Percentiles rank a stretch among this genome's conserved stretches.
Evolutionary conservation across 2,888 invertebrate species (phyloP).

Genomic region (Rhopalosiphum nymphaeae): DNA sequence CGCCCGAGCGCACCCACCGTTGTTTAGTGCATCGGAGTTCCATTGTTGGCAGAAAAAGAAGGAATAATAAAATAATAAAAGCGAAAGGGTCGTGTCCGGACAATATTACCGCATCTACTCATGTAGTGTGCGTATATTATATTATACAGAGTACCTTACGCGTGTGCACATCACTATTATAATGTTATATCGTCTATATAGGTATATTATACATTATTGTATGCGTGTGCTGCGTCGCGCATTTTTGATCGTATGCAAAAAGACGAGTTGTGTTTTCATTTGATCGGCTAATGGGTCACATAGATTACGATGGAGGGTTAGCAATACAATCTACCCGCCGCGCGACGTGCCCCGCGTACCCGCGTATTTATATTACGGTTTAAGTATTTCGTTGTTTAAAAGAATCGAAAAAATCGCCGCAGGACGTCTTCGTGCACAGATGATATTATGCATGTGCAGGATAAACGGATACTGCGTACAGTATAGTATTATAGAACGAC

Average conservation of each 20-base stretch:
- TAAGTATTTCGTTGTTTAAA: conserved; percentile 34
- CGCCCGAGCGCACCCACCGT: conserved; percentile 54
- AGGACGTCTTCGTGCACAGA: conserved; percentile 5
- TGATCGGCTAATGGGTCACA: conserved; percentile 56
- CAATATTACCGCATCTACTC: conserved; percentile 43
- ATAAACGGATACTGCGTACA: neutral
- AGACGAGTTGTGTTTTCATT: conserved; percentile 58
- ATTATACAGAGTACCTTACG: neutral
- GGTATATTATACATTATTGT: too few relatives aligned
- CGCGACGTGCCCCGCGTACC: neutral
- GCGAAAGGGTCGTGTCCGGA: conserved; percentile 36
- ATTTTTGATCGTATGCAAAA: conserved; percentile 38
- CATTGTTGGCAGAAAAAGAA: conserved; percentile 38
- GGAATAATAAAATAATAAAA: conserved; percentile 44
- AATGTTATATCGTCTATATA: neutral
- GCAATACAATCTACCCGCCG: neutral
- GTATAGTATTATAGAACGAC: neutral
- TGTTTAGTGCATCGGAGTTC: conserved; percentile 45
- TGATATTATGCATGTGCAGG: neutral
- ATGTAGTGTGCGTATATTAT: neutral
- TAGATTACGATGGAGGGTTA: neutral
- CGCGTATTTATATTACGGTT: neutral
- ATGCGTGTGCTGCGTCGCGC: neutral
- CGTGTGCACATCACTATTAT: conserved; percentile 14
- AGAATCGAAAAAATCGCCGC: conserved; percentile 54